Percentiles rank a stretch among this genome's conserved stretches.
Evolutionary conservation across 2,888 invertebrate genomes (phyloP).

Genomic region (Pachymerium ferrugineum): DNA sequence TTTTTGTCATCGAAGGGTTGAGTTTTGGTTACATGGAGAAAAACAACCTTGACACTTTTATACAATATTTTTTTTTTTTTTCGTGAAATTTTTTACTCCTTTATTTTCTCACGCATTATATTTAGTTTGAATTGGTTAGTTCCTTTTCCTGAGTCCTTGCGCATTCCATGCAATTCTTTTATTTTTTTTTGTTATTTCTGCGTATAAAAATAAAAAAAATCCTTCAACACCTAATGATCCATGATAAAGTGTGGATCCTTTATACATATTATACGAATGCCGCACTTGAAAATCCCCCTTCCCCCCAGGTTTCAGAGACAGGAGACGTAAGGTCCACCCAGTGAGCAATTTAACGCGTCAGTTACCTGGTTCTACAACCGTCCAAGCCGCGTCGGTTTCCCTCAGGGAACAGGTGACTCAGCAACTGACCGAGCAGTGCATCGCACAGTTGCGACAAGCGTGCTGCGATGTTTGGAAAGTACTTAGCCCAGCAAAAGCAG

Average conservation of each 20-base stretch:
- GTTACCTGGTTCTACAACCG: not conserved
- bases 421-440: slow-evolving; percentile 32
- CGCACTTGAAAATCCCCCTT: not conserved
- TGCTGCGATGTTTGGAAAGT: slow-evolving; percentile 37
- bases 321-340: slow-evolving; percentile 27
- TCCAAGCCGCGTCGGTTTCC: not conserved
- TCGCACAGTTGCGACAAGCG: slow-evolving; percentile 36
- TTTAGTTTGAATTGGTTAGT: not conserved
- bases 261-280: not conserved
- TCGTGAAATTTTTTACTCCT: not conserved
- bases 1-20: not conserved
- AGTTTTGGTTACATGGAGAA: not conserved
- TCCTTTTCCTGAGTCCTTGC: not conserved
- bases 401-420: slow-evolving; percentile 30
- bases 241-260: not conserved
- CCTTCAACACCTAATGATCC: not conserved
- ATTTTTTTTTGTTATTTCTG: not conserved
- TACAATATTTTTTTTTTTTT: not conserved
- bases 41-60: not conserved
- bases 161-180: not conserved
- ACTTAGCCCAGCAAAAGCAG: slow-evolving; percentile 32
- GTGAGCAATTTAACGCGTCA: not conserved
- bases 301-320: slow-evolving; percentile 6
- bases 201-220: not conserved
- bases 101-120: not conserved